These are phyloP conservation scores for Pelodiscus sinensis DNA, from an alignment of 2,113 vertebrate genomes.

Conservation along the genomic window DNA sequence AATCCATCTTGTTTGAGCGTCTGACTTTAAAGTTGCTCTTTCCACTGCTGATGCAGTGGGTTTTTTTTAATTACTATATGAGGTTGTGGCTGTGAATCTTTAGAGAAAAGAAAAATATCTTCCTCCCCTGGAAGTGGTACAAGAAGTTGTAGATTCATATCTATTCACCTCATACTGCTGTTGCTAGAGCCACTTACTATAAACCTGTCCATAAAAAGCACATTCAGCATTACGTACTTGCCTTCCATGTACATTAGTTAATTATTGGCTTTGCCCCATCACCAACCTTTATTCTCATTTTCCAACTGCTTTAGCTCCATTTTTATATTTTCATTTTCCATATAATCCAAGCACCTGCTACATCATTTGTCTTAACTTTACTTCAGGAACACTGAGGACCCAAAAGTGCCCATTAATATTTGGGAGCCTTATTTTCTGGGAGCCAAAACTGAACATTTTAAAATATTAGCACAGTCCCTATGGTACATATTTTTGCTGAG, in stretches of 20 bases:
- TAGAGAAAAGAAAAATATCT: neutral
- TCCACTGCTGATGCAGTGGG: no score
- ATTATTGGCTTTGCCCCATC: neutral
- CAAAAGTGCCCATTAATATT: neutral
- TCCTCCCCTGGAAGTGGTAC: neutral
- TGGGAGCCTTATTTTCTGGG: neutral
- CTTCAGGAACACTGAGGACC: neutral
- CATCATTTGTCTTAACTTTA: neutral
- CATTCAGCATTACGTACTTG: neutral
- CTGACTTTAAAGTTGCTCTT: neutral
- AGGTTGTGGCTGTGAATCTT: neutral
- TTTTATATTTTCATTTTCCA: neutral
- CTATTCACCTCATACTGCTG: rapidly evolving
- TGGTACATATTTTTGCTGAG: neutral
- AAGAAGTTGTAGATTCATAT: neutral
- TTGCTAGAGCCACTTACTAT: neutral
- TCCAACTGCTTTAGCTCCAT: neutral
- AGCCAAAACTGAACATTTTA: neutral
- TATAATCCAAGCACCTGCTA: neutral
- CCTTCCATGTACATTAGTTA: neutral
- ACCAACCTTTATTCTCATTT: neutral
- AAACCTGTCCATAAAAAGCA: neutral
- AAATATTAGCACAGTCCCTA: neutral
- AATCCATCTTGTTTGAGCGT: neutral
- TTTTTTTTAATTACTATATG: neutral